A percentile compares a stretch with the other conserved stretches of the same genome.
Conservation (phyloP, 2,888 invertebrate species). For the Metacarcinus magister region DNA sequence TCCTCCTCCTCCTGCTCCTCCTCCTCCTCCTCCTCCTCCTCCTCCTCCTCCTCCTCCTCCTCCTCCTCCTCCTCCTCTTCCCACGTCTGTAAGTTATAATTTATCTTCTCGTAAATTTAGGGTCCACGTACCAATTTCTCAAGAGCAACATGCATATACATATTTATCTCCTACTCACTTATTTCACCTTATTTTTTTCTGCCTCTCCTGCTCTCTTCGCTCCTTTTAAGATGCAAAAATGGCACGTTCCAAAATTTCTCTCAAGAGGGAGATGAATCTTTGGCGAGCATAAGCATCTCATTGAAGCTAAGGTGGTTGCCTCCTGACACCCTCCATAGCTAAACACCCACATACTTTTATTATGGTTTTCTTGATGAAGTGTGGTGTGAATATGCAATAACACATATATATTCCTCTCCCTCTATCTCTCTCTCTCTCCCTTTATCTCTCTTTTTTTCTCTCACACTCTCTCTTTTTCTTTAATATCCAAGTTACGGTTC, state of each 20-base stretch:
- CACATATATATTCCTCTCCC: neutral
- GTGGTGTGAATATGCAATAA: neutral
- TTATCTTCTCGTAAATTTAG: neutral
- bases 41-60: slow-evolving; percentile 36
- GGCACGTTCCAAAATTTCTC: neutral
- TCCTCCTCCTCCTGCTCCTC: slow-evolving; percentile 12
- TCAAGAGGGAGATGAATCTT: neutral
- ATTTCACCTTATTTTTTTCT: neutral
- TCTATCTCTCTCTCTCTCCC: neutral
- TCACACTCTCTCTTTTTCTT: neutral
- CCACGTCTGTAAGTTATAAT: neutral
- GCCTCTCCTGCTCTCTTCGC: neutral
- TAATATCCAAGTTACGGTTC: neutral
- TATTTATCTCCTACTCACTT: slow-evolving; percentile 18
- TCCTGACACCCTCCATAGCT: neutral
- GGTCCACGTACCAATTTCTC: slow-evolving; percentile 13
- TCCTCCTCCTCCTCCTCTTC: neutral
- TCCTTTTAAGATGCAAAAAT: neutral
- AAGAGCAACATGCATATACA: slow-evolving; percentile 4
- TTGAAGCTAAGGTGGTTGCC: neutral
- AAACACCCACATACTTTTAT: neutral
- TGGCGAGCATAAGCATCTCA: neutral
- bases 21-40: slow-evolving; percentile 44
- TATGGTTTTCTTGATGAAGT: neutral
- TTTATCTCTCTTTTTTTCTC: neutral